A percentile compares a stretch with the other conserved stretches of the same genome.
phyloP scores from a whole-genome alignment of 2,797 vertebrate species.

The Acrocephalus scirpaceus region DNA sequence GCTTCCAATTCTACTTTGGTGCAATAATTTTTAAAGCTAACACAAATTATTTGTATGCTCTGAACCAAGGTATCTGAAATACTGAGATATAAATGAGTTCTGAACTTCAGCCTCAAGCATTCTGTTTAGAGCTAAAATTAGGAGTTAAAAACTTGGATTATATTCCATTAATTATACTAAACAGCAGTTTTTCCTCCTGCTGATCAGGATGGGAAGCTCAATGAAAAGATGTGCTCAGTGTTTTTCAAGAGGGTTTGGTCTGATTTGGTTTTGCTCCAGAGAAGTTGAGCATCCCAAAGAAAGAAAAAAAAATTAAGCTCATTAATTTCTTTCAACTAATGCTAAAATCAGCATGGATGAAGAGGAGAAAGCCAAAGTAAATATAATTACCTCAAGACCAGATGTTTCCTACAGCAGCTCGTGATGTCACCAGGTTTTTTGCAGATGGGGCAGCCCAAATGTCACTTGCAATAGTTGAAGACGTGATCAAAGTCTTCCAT shows the following conservation, averaged over 20 bases:
- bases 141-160: background rate
- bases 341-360: background rate
- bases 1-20: background rate
- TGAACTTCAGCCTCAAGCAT: background rate
- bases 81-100: background rate
- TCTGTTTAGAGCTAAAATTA: background rate
- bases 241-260: background rate
- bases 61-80: background rate
- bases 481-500: background rate
- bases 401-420: background rate
- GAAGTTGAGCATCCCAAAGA: background rate
- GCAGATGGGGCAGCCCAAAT: background rate
- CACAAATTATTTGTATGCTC: background rate
- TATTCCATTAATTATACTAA: background rate
- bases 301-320: background rate
- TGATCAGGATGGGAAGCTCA: no score
- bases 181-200: background rate
- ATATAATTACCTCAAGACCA: background rate
- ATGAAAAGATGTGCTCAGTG: rapidly evolving
- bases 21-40: background rate
- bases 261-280: background rate
- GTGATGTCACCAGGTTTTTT: background rate
- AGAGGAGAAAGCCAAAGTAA: background rate
- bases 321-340: background rate
- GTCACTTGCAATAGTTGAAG: background rate